Conservation (phyloP, 2,113 vertebrate species). For the Podocnemis expansa region DNA sequence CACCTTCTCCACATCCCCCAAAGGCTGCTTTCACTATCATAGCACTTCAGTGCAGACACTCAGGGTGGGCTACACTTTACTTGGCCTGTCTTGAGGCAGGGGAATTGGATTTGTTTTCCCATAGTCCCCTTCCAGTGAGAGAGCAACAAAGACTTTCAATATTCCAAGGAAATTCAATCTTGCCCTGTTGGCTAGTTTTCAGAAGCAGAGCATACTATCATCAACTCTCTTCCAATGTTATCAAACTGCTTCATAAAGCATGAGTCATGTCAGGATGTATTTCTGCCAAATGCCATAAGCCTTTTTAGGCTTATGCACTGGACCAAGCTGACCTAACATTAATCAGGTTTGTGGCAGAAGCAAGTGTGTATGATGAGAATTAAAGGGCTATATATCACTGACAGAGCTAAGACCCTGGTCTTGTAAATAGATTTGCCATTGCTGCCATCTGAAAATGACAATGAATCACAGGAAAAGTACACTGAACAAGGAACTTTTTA, state of each 20-base stretch:
- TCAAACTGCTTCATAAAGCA: background rate
- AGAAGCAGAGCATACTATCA: background rate
- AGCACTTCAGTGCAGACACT: no score
- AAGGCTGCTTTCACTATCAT: no score
- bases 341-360: constrained; percentile 24
- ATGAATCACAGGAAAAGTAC: no score
- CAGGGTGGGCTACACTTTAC: no score
- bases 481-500: no score
- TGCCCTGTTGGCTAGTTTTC: background rate
- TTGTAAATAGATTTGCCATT: no score
- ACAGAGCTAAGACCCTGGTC: no score
- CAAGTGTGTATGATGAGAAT: background rate
- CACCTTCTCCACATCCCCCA: no score
- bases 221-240: background rate
- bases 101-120: no score
- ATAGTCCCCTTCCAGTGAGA: background rate
- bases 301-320: constrained; percentile 13
- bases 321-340: background rate
- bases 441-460: no score
- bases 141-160: background rate
- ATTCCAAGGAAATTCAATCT: background rate
- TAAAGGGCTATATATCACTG: no score
- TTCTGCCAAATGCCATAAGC: background rate
- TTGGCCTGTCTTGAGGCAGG: no score
- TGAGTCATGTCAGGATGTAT: background rate